Conservation (phyloP, 2,797 vertebrate genomes). For the Lophotriccus pileatus region DNA sequence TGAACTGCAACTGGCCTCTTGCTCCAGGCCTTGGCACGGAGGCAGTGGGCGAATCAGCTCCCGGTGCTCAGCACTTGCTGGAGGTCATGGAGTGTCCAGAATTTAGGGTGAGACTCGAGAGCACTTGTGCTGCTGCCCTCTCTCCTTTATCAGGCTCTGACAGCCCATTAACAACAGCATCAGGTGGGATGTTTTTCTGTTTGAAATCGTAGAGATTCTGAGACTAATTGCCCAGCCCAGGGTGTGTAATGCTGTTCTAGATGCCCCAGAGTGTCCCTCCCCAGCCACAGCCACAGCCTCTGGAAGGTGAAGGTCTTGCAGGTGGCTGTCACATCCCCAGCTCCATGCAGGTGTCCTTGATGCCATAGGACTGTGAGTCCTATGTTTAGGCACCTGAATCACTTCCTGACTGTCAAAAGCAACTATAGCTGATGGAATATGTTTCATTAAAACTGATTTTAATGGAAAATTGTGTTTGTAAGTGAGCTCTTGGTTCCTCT, state of each 20-base stretch:
- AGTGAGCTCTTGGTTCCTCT: not conserved
- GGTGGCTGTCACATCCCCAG: not conserved
- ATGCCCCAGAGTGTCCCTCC: not conserved
- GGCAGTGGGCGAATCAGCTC: not conserved
- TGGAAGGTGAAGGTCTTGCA: not conserved
- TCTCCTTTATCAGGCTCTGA: not conserved
- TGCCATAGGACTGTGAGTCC: not conserved
- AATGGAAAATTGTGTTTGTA: not conserved
- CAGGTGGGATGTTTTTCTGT: not conserved
- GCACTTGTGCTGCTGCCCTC: too few species aligned
- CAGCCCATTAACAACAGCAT: not conserved
- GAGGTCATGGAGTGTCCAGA: not conserved
- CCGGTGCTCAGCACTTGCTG: accelerated
- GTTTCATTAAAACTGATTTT: slow-evolving; percentile 25
- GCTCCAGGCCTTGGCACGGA: not conserved
- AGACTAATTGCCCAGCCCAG: not conserved
- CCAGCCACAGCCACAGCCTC: not conserved
- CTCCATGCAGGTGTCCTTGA: not conserved
- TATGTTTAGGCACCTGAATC: not conserved
- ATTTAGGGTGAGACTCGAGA: not conserved
- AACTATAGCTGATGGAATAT: not conserved
- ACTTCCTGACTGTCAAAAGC: not conserved
- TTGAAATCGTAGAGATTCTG: not conserved
- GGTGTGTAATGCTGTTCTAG: not conserved
- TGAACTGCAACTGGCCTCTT: not conserved